Percentiles rank a stretch among this genome's conserved stretches.
phyloP scores from a whole-genome alignment of 2,113 vertebrate genomes.

The Nycticebus coucang region DNA sequence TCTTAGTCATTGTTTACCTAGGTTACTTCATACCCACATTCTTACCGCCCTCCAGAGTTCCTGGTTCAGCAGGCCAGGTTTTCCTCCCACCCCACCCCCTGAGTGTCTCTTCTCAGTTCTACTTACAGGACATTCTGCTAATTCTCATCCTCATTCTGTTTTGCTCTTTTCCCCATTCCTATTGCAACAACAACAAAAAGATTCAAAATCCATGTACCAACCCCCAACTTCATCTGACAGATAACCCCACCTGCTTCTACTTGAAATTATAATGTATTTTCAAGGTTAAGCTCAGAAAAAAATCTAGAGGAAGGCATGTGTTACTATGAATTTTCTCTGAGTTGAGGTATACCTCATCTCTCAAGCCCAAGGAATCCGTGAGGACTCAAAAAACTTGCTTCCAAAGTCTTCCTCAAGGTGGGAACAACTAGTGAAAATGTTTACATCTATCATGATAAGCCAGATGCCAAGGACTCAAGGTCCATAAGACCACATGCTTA shows the following conservation, averaged over 20 bases:
- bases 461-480: background rate
- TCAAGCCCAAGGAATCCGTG: background rate
- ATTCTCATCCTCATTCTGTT: background rate
- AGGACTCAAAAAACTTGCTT: background rate
- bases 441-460: background rate
- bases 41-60: too few species aligned
- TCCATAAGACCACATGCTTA: background rate
- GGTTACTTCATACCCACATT: too few species aligned
- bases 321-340: background rate
- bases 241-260: background rate
- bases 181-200: background rate
- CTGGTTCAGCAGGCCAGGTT: too few species aligned
- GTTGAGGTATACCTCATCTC: background rate
- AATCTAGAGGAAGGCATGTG: background rate
- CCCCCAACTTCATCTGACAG: background rate
- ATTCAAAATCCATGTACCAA: background rate
- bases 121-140: background rate
- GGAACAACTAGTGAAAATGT: background rate
- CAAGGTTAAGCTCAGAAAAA: constrained; percentile 21
- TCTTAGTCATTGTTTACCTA: too few species aligned
- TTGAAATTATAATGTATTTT: constrained; percentile 25
- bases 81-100: too few species aligned
- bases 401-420: background rate
- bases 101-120: background rate
- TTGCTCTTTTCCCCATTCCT: background rate